Base-by-base conservation (phyloP, 2,888 invertebrate genomes). In the Cepaea hortensis region DNA sequence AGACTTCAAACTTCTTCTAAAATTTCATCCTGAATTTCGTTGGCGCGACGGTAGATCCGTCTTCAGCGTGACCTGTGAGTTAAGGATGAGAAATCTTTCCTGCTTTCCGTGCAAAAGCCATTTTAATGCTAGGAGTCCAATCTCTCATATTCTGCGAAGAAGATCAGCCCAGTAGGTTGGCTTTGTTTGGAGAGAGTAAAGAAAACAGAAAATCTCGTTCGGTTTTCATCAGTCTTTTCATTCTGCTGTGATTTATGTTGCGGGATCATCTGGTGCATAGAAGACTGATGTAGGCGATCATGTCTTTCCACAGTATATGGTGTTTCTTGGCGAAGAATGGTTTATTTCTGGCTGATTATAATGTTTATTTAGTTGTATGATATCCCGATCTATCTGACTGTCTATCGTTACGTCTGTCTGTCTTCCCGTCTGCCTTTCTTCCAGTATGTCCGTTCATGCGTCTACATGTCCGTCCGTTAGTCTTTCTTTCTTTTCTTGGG, bases 101-200 rank as follows among this genome's bases (percentile, higher is more conserved):
- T 13, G 20, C 46, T 55, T 35, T 72, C 82, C 48, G 82, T 72
- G 82, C 73, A 73, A 82, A 82, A 73, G 48, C 55, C 50, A 50
- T 79, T 55, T 50, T 18, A 50, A 20, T 13, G 7, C 79, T 35
- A 48, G 18, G 55, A 55, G 72, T 55, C 72, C 55, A 72, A 81
- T 65, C n/a, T 72, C n/a, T 61, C 82, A 82, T 23, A 68, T 50
- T 72, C 13, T n/a, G 81, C 50, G 20, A 82, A 72, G 72, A 68
- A 70, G 48, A 70, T 55, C 70, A 50, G 70, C 23, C 70, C 81
- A 50, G 72, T 72, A n/a, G 82, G n/a, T 55, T 50, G n/a, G 13
- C 72, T 82, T 82, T 82, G 72, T 82, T 73, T 55, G n/a, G n/a
- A 61, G 35, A 50, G 72, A 82, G 82, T 55, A 55, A 50, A 82